These are phyloP conservation scores for Drosophila affinis DNA, from an alignment of 2,888 invertebrate genomes.

Conservation along the genomic window DNA sequence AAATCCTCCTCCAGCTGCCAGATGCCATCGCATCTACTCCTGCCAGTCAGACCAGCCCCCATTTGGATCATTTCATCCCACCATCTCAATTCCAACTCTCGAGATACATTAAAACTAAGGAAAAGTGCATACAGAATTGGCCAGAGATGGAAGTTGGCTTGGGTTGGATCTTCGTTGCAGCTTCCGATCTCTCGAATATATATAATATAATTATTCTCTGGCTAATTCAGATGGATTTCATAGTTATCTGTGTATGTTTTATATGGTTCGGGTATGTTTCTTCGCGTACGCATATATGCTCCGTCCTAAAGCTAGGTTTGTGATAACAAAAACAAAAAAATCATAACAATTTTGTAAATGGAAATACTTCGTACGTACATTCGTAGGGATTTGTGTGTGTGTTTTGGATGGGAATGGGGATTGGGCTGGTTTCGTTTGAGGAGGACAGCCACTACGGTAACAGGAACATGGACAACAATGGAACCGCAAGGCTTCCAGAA, in stretches of 20 bases:
- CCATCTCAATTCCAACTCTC: conserved; percentile 38
- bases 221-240: conserved; percentile 37
- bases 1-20: conserved; percentile 10
- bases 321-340: conserved; percentile 75
- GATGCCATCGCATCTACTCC: too few species aligned
- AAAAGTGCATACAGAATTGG: conserved; percentile 9
- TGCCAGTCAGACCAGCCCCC: too few species aligned
- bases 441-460: neutral
- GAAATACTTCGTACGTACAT: conserved; percentile 52
- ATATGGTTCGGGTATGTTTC: conserved; percentile 8
- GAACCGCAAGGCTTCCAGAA: conserved; percentile 10
- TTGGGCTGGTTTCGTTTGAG: neutral
- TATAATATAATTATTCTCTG: conserved; percentile 20
- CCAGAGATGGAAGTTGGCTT: conserved; percentile 18
- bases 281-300: conserved; percentile 29
- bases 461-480: conserved; percentile 21
- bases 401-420: conserved; percentile 10
- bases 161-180: conserved; percentile 7
- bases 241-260: conserved; percentile 31
- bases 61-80: conserved; percentile 36
- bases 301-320: conserved; percentile 60
- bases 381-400: conserved; percentile 37
- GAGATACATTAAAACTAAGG: conserved; percentile 27
- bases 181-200: too few species aligned
- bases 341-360: conserved; percentile 70